Evolutionary conservation across 1,140 invertebrate genomes (phyloP).

Genomic region (Plodia interpunctella): DNA sequence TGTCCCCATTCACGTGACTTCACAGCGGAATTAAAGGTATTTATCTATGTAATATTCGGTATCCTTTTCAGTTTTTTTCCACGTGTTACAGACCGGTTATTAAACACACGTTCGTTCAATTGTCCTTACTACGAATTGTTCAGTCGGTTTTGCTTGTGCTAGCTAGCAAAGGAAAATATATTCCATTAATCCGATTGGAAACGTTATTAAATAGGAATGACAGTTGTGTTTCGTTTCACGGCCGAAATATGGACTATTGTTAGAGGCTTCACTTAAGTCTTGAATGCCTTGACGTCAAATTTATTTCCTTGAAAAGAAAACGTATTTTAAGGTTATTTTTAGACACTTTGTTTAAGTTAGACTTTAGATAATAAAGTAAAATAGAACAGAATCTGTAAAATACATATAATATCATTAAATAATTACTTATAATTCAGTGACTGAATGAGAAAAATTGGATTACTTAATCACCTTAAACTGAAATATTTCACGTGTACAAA

Average conservation of each 20-base stretch:
- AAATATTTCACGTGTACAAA: no score
- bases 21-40: neutral
- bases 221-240: neutral
- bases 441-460: no score
- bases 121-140: neutral
- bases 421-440: no score
- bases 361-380: no score
- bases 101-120: neutral
- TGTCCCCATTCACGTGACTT: constrained; percentile 35
- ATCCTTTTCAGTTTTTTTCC: constrained; percentile 22
- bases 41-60: constrained; percentile 7
- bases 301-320: neutral
- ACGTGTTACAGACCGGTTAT: neutral
- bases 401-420: no score
- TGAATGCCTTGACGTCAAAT: neutral
- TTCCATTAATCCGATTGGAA: neutral
- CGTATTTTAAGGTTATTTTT: no score
- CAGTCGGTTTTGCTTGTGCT: neutral
- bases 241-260: neutral
- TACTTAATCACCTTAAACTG: no score
- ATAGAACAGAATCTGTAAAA: no score
- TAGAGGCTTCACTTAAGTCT: neutral
- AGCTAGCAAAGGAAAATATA: neutral
- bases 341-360: no score
- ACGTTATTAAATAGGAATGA: neutral